These are phyloP conservation scores for Phymatocera aterrima DNA, from an alignment of 2,888 invertebrate genomes.

Conservation along the genomic window DNA sequence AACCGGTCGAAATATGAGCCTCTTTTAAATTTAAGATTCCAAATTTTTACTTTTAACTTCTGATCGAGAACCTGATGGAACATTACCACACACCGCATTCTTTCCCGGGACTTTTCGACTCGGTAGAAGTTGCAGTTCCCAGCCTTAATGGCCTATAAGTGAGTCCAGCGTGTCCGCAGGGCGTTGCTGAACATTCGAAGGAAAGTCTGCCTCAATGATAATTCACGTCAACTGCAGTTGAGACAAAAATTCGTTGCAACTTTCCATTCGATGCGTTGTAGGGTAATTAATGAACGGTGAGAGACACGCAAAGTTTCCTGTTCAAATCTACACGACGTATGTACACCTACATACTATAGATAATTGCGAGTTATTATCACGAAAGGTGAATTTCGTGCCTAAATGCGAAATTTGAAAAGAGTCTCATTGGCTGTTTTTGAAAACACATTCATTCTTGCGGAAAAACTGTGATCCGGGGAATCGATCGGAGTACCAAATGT, in stretches of 20 bases:
- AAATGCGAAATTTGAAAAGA: not conserved
- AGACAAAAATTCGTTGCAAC: conserved; percentile 7
- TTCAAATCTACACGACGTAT: not conserved
- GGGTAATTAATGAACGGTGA: not conserved
- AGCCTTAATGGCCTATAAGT: not conserved
- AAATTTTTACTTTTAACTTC: not conserved
- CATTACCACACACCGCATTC: conserved; percentile 52
- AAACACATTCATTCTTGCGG: no score
- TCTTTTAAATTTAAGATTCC: not conserved
- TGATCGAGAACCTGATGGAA: not conserved
- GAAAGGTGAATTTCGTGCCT: not conserved
- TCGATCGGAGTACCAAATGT: no score
- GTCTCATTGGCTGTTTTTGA: not conserved
- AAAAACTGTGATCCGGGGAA: no score
- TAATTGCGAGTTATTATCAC: not conserved
- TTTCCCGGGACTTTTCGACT: conserved; percentile 56
- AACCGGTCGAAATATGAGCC: conserved; percentile 34
- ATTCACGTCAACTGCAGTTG: not conserved
- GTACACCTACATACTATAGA: no score
- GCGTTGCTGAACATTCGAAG: not conserved
- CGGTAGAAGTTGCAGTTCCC: conserved; percentile 3
- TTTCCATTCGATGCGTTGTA: conserved; percentile 2
- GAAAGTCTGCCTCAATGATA: not conserved
- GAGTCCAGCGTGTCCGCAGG: not conserved
- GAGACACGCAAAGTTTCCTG: not conserved